These are phyloP conservation scores for Drosophila subquinaria DNA, from an alignment of 2,888 invertebrate species.

Conservation along the genomic window DNA sequence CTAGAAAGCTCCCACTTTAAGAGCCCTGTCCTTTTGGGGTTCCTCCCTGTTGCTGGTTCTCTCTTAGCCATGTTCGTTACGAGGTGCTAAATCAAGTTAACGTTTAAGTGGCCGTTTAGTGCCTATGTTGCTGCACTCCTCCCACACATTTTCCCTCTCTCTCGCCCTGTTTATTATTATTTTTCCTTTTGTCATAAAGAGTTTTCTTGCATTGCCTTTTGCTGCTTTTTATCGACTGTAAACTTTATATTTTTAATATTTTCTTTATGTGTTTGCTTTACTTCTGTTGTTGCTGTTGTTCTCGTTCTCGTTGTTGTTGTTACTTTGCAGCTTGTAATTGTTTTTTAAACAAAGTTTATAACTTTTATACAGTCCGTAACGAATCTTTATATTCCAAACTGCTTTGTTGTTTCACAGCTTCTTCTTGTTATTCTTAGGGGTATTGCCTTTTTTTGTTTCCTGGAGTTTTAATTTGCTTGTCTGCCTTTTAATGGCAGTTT, in stretches of 20 bases:
- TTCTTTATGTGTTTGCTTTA: slow-evolving; percentile 61
- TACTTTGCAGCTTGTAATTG: slow-evolving; percentile 69
- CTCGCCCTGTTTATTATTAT: slow-evolving; percentile 69
- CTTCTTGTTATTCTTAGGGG: slow-evolving; percentile 42
- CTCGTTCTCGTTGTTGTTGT: slow-evolving; percentile 32
- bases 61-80: slow-evolving; percentile 54
- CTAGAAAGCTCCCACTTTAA: slow-evolving; percentile 34
- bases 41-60: slow-evolving; percentile 15
- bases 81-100: slow-evolving; percentile 81
- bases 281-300: slow-evolving; percentile 22
- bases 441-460: slow-evolving; percentile 30
- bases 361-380: slow-evolving; percentile 61
- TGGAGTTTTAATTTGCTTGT: slow-evolving; percentile 78
- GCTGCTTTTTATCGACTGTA: slow-evolving; percentile 73
- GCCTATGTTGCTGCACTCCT: slow-evolving; percentile 57
- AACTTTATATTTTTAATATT: slow-evolving; percentile 69
- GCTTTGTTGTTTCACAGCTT: slow-evolving; percentile 17
- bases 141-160: background rate
- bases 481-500: slow-evolving; percentile 77
- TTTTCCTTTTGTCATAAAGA: slow-evolving; percentile 75
- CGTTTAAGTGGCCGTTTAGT: slow-evolving; percentile 80
- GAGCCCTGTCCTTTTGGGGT: slow-evolving; percentile 35
- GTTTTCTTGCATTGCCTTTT: slow-evolving; percentile 65
- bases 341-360: slow-evolving; percentile 80
- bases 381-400: slow-evolving; percentile 25